Percentiles rank a stretch among this genome's conserved stretches.
These are phyloP conservation scores for Apoda limacodes DNA, from an alignment of 2,888 invertebrate genomes.

Conservation along the genomic window DNA sequence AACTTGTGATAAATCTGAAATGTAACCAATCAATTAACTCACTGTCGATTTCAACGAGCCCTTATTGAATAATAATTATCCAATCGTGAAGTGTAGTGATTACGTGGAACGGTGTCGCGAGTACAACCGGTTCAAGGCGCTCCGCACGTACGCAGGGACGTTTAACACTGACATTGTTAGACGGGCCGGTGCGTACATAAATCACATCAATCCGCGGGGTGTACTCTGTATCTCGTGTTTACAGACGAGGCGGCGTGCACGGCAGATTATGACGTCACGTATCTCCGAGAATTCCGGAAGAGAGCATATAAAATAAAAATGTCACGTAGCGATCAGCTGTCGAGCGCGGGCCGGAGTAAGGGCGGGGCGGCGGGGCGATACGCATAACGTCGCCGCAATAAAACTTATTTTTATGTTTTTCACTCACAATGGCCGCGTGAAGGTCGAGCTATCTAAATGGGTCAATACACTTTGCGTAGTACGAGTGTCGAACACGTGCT, in stretches of 20 bases:
- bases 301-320: conserved; percentile 68
- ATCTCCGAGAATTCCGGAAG: conserved; percentile 68
- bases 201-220: conserved; percentile 40
- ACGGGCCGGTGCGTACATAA: conserved; percentile 33
- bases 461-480: conserved; percentile 69
- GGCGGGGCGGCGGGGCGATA: conserved; percentile 49
- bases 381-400: conserved; percentile 69
- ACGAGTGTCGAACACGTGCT: conserved; percentile 66
- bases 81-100: too few relatives aligned
- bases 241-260: conserved; percentile 56
- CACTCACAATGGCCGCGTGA: conserved; percentile 70
- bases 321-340: conserved; percentile 71
- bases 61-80: too few relatives aligned
- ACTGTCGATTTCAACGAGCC: too few relatives aligned
- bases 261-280: conserved; percentile 66
- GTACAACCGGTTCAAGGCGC: conserved; percentile 33
- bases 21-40: too few relatives aligned
- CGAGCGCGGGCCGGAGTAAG: conserved; percentile 51
- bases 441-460: conserved; percentile 71
- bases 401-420: conserved; percentile 71
- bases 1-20: too few relatives aligned
- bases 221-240: conserved; percentile 38
- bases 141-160: too few relatives aligned
- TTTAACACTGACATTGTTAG: conserved; percentile 41
- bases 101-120: too few relatives aligned